These are phyloP conservation scores for Tenthredo distinguenda DNA, from an alignment of 2,888 invertebrate genomes.

Conservation along the genomic window DNA sequence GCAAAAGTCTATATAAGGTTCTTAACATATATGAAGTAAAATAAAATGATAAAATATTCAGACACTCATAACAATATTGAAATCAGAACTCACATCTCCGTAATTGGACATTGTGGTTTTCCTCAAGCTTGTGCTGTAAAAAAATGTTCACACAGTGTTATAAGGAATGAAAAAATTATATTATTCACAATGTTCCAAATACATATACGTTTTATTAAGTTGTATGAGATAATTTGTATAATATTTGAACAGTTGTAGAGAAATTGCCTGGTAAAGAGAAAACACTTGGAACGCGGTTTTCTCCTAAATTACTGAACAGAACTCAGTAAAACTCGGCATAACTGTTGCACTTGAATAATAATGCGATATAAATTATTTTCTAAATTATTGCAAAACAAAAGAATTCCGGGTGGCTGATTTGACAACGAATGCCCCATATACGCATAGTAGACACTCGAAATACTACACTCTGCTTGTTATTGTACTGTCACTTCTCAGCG, in stretches of 20 bases:
- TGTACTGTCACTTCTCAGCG: not conserved
- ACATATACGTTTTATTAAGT: not conserved
- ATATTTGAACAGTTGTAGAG: not conserved
- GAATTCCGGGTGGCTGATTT: no score
- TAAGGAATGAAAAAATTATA: not conserved
- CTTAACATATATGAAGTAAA: not conserved
- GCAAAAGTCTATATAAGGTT: not conserved
- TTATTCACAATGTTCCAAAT: not conserved
- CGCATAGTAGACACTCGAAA: not conserved
- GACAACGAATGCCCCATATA: not conserved
- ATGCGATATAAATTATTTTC: not conserved
- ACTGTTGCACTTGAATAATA: no score
- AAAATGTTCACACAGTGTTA: not conserved
- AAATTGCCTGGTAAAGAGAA: not conserved
- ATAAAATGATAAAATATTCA: conserved; percentile 2
- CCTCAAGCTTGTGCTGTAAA: conserved; percentile 55
- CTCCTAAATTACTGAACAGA: not conserved
- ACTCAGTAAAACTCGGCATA: not conserved
- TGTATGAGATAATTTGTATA: not conserved
- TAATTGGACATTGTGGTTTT: conserved; percentile 64
- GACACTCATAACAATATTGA: not conserved
- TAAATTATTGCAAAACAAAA: not conserved
- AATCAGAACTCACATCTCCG: conserved; percentile 68
- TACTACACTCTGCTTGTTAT: not conserved
- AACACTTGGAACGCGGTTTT: not conserved